phyloP scores from a whole-genome alignment of 2,888 invertebrate genomes.

The Rhogogaster chlorosoma region DNA sequence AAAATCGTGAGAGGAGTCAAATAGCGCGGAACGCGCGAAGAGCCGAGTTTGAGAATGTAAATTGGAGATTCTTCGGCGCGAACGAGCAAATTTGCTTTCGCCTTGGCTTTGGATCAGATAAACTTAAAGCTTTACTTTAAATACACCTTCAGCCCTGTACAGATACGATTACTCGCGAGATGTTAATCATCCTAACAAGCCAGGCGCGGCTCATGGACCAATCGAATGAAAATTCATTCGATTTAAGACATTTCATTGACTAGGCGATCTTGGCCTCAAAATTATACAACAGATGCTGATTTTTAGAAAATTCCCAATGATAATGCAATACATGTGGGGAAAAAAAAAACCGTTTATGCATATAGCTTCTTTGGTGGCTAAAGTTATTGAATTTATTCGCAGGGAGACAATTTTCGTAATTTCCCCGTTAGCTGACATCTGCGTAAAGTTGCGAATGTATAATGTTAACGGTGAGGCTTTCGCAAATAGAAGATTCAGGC shows the following conservation, averaged over 20 bases:
- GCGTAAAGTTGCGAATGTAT: neutral
- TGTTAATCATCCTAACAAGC: neutral
- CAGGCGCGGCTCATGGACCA: neutral
- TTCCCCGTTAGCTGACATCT: neutral
- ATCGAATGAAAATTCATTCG: neutral
- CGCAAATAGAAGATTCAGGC: neutral
- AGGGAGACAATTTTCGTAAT: neutral
- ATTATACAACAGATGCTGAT: neutral
- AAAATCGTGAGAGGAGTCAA: conserved; percentile 15
- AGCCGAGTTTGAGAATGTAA: conserved; percentile 15
- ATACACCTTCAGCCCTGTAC: neutral
- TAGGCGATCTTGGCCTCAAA: too few species aligned
- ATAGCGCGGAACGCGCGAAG: conserved; percentile 25
- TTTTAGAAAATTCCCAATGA: too few species aligned
- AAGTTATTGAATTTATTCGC: conserved; percentile 1
- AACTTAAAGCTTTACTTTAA: neutral
- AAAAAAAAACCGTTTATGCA: neutral
- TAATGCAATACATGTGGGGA: too few species aligned
- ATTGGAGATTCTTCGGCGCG: conserved; percentile 36
- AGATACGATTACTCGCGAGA: neutral
- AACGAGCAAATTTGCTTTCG: conserved; percentile 13
- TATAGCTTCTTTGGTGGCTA: neutral
- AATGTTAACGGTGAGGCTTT: neutral
- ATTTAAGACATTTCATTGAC: neutral
- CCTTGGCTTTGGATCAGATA: conserved; percentile 1